Percentiles rank a stretch among this genome's conserved stretches.
Conservation (phyloP, 2,797 vertebrate genomes). For the Setipinna tenuifilis region DNA sequence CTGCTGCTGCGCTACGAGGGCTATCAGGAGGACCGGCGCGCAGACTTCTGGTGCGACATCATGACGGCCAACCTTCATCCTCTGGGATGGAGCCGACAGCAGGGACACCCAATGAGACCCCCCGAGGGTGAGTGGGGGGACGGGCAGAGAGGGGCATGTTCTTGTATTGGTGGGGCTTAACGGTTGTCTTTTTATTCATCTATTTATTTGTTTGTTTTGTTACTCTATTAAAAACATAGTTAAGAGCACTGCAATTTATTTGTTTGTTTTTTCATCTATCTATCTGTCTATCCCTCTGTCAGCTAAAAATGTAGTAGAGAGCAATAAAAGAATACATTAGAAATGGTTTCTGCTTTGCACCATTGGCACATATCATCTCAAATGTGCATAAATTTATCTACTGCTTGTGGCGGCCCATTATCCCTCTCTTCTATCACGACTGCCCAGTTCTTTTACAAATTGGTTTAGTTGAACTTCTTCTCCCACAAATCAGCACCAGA, state of each 20-base stretch:
- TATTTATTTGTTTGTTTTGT: background rate
- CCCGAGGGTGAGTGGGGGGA: constrained; percentile 84
- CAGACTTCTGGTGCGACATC: constrained; percentile 98
- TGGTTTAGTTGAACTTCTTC: too few species aligned
- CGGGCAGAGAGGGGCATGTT: background rate
- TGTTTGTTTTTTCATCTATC: too few species aligned
- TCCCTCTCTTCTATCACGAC: background rate
- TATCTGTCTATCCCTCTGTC: too few species aligned
- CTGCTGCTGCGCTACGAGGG: constrained; percentile 93
- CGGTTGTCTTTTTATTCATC: background rate
- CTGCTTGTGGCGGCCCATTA: too few species aligned
- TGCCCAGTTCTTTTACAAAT: background rate
- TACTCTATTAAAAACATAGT: too few species aligned
- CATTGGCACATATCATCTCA: too few species aligned
- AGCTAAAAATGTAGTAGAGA: too few species aligned
- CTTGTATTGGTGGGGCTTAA: too few species aligned
- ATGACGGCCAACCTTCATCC: constrained; percentile 92
- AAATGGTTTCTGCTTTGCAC: too few species aligned
- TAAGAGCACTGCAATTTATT: too few species aligned
- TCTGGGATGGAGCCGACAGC: constrained; percentile 92
- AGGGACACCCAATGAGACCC: constrained; percentile 86
- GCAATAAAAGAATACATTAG: too few species aligned
- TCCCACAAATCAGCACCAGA: background rate
- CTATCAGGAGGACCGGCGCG: constrained; percentile 90
- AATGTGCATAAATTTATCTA: too few species aligned